Base-by-base conservation (phyloP, 2,113 vertebrate genomes). In the Otocyon megalotis region DNA sequence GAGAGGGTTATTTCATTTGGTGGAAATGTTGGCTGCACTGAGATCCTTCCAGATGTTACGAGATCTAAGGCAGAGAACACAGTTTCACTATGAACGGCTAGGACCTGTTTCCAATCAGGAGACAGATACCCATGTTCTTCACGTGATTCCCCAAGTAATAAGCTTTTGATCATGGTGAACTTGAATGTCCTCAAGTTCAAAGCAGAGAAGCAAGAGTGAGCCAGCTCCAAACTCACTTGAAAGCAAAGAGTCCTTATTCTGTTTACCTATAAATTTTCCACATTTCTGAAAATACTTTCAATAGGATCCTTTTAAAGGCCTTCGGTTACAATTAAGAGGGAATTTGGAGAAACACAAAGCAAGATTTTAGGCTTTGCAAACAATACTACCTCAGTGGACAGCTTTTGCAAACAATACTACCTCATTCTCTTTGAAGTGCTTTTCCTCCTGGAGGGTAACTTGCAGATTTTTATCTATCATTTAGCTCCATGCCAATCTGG, bases 181-280 rank as follows among this genome's bases (percentile, higher is more conserved):
- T 50, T 72, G 43, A 62, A 98, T 88, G 19, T 50, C 58, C 89
- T 65, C 53, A 71, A 17, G 24, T n/a, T 96, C 54, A 90, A 60
- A 43, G 84, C 79, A 67, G 77, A 84, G 2, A 94, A 84, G 7
- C 16, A 90, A 95, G 30, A 86, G 10, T 58, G 28, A 58, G 15
- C 48, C 28, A 84, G 22, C 30, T 74, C 56, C 37, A 87, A 89
- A 22, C 30, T 80, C n/a, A 84, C 28, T 35, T 37, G 32, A 92
- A 89, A 88, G 83, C 43, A 77, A 30, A 92, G 81, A 58, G 50
- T 30, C 24, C 48, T 71, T 32, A 13, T 71, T 56, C n/a, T 50
- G 22, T n/a, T n/a, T 63, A 32, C 24, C 65, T 74, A 10, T 48
- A 8, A 8, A 65, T 8, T 20, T 60, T 24, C 4, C 12, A 62